Conservation (phyloP, 2,888 invertebrate genomes). For the Hemithea aestivaria region DNA sequence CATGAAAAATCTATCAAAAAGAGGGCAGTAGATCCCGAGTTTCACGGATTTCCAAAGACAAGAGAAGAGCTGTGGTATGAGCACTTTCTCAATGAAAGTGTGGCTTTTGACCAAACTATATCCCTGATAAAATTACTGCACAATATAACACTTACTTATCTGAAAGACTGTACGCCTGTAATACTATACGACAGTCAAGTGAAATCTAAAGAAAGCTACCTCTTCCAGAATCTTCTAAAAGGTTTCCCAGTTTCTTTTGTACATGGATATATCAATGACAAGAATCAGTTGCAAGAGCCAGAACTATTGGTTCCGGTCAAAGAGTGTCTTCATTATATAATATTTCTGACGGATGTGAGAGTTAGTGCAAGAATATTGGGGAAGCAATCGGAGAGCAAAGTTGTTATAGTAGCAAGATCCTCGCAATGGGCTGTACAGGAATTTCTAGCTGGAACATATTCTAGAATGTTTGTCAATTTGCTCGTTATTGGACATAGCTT, state of each 20-base stretch:
- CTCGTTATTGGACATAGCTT: conserved; percentile 84
- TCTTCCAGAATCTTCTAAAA: conserved; percentile 79
- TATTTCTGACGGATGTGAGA: conserved; percentile 83
- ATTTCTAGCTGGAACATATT: conserved; percentile 80
- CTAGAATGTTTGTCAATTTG: conserved; percentile 84
- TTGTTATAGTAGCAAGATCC: conserved; percentile 83
- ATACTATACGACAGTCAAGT: conserved; percentile 83
- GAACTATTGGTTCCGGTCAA: conserved; percentile 56
- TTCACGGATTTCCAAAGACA: conserved; percentile 79
- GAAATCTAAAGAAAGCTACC: conserved; percentile 72
- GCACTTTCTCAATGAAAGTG: conserved; percentile 62
- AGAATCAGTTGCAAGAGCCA: conserved; percentile 64
- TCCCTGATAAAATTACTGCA: conserved; percentile 81
- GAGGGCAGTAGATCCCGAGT: conserved; percentile 72
- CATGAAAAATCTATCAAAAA: conserved; percentile 20
- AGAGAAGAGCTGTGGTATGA: conserved; percentile 75
- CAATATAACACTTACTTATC: conserved; percentile 78
- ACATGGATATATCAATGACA: conserved; percentile 80
- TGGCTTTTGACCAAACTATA: conserved; percentile 69
- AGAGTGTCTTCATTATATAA: conserved; percentile 82
- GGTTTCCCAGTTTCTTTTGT: conserved; percentile 77
- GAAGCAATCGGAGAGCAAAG: conserved; percentile 80
- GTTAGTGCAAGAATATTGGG: conserved; percentile 79
- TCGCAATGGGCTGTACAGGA: conserved; percentile 87
- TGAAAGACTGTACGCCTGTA: conserved; percentile 82